phyloP scores from a whole-genome alignment of 2,113 vertebrate genomes.

The Chrysemys picta region DNA sequence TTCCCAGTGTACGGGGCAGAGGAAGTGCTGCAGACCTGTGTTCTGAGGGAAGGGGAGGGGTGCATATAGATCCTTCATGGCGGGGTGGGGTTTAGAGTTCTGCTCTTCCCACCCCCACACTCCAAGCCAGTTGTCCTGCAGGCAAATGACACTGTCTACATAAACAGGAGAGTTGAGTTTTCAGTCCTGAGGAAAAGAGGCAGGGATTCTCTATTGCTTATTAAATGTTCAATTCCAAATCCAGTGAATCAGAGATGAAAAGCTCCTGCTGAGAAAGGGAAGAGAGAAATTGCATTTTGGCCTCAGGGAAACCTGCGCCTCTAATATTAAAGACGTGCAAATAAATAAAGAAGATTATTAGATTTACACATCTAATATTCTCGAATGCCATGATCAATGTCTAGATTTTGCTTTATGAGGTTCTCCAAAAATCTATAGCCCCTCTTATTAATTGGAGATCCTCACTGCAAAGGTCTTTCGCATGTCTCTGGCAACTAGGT shows the following conservation, averaged over 20 bases:
- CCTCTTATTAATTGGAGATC: constrained; percentile 58
- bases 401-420: constrained; percentile 63
- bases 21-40: not conserved
- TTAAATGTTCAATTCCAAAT: constrained; percentile 75
- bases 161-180: constrained; percentile 11
- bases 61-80: not conserved
- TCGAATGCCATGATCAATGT: constrained; percentile 15
- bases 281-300: constrained; percentile 61
- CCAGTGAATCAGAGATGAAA: constrained; percentile 62
- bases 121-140: not conserved
- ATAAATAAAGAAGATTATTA: constrained; percentile 44
- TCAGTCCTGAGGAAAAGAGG: constrained; percentile 48
- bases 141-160: constrained; percentile 11
- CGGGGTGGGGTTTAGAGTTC: not conserved
- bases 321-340: constrained; percentile 49
- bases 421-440: constrained; percentile 61
- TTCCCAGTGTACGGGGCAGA: not conserved
- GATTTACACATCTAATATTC: constrained; percentile 53
- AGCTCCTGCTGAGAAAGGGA: constrained; percentile 69
- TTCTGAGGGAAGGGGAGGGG: not conserved
- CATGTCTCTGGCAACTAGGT: constrained; percentile 63
- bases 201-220: constrained; percentile 67
- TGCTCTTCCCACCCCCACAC: not conserved
- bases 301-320: constrained; percentile 45
- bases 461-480: constrained; percentile 58